A percentile compares a stretch with the other conserved stretches of the same genome.
phyloP scores from a whole-genome alignment of 1,140 invertebrate species.

The Musca domestica region DNA sequence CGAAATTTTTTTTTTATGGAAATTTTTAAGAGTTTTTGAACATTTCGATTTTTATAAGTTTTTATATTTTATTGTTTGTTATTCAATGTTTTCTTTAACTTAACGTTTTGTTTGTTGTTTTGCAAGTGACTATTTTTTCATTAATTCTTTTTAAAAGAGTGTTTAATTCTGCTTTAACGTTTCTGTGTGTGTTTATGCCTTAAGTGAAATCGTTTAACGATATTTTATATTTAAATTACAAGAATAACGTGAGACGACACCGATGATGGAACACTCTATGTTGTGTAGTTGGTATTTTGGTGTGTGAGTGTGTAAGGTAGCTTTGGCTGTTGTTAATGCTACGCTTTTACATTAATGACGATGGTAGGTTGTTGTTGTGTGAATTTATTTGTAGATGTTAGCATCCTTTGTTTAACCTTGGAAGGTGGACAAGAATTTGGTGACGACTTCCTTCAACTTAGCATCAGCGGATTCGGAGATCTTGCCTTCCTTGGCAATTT shows the following conservation, averaged over 20 bases:
- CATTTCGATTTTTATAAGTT: conserved; percentile 37
- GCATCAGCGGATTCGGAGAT: conserved; percentile 90
- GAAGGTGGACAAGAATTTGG: conserved; percentile 86
- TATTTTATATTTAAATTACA: conserved; percentile 27
- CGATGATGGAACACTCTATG: conserved; percentile 6
- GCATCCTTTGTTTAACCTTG: conserved; percentile 58
- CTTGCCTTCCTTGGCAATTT: conserved; percentile 93
- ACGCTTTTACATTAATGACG: conserved; percentile 32
- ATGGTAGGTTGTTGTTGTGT: conserved; percentile 30
- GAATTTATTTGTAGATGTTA: conserved; percentile 18
- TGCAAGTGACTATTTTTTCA: conserved; percentile 12
- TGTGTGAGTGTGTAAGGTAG: conserved; percentile 6
- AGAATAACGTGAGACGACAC: conserved; percentile 24
- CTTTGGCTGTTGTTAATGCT: conserved; percentile 4
- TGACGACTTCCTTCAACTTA: conserved; percentile 91
- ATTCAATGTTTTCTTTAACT: conserved; percentile 24
- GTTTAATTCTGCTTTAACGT: background rate
- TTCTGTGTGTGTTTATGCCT: conserved; percentile 33
- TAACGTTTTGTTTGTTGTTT: conserved; percentile 9
- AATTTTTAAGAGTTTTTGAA: conserved; percentile 24
- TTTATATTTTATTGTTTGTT: conserved; percentile 38
- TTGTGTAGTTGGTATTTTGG: background rate
- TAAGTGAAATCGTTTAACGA: conserved; percentile 29
- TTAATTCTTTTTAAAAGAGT: conserved; percentile 6
- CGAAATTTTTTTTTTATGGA: conserved; percentile 31